phyloP scores from a whole-genome alignment of 2,113 vertebrate genomes.

The Rhinoderma darwinii region DNA sequence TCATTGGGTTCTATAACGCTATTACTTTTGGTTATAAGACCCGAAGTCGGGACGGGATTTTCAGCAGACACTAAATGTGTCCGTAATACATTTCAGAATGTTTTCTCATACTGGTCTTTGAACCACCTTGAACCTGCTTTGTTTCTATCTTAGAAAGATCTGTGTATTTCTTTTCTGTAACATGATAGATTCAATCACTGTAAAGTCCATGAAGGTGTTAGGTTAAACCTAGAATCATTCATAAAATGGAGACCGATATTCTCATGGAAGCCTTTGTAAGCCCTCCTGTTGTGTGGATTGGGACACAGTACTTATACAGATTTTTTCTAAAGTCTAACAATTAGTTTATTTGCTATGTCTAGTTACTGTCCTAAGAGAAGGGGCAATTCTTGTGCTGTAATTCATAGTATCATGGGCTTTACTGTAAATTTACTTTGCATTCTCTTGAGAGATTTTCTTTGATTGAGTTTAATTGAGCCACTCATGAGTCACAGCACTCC shows the following conservation, averaged over 20 bases:
- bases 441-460: slow-evolving; percentile 15
- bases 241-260: not conserved
- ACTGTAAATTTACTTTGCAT: slow-evolving; percentile 46
- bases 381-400: slow-evolving; percentile 22
- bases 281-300: slow-evolving; percentile 3
- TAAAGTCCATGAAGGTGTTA: slow-evolving; percentile 25
- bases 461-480: slow-evolving; percentile 52
- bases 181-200: slow-evolving; percentile 4
- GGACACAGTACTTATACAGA: slow-evolving; percentile 25
- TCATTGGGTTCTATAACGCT: too few relatives aligned
- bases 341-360: not conserved
- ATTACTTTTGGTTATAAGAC: too few relatives aligned
- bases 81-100: not conserved
- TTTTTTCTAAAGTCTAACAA: slow-evolving; percentile 24
- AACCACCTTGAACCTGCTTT: not conserved
- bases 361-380: slow-evolving; percentile 42
- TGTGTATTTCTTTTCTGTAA: not conserved
- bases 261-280: slow-evolving; percentile 15
- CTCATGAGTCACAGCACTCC: slow-evolving; percentile 44
- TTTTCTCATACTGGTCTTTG: not conserved
- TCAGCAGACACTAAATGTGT: too few relatives aligned
- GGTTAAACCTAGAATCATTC: not conserved
- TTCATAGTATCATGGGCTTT: slow-evolving; percentile 45
- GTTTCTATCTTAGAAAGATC: not conserved
- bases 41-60: too few relatives aligned